phyloP scores from a whole-genome alignment of 2,113 vertebrate species.

The Rhipidura dahli region DNA sequence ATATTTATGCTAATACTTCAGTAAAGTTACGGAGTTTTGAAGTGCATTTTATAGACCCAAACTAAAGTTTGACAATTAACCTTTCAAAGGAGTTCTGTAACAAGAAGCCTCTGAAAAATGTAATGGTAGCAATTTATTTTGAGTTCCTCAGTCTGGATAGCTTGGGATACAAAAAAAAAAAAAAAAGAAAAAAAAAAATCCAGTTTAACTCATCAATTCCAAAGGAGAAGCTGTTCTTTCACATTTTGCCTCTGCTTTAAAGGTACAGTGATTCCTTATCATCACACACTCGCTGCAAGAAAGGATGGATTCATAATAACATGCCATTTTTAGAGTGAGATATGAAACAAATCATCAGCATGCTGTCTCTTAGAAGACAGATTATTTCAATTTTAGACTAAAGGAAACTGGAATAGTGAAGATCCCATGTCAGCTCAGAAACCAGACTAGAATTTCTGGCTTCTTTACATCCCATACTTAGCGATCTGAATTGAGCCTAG shows the following conservation, averaged over 20 bases:
- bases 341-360: not conserved
- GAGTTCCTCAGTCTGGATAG: not conserved
- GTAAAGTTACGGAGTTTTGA: not conserved
- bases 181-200: not conserved
- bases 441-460: not conserved
- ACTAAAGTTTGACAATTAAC: conserved; percentile 37
- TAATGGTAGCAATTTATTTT: not conserved
- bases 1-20: conserved; percentile 1
- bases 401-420: not conserved
- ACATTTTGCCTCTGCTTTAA: not conserved
- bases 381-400: conserved; percentile 10
- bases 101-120: not conserved
- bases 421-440: not conserved
- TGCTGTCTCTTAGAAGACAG: not conserved
- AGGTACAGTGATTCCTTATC: not conserved
- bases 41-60: not conserved
- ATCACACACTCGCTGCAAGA: not conserved
- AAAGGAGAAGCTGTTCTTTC: not conserved
- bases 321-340: not conserved
- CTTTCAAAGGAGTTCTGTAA: conserved; percentile 3
- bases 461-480: not conserved
- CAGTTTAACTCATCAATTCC: not conserved
- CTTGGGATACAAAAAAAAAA: not conserved
- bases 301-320: not conserved
- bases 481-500: not conserved